Conservation (phyloP, 2,113 vertebrate genomes). For the Hyaena hyaena region DNA sequence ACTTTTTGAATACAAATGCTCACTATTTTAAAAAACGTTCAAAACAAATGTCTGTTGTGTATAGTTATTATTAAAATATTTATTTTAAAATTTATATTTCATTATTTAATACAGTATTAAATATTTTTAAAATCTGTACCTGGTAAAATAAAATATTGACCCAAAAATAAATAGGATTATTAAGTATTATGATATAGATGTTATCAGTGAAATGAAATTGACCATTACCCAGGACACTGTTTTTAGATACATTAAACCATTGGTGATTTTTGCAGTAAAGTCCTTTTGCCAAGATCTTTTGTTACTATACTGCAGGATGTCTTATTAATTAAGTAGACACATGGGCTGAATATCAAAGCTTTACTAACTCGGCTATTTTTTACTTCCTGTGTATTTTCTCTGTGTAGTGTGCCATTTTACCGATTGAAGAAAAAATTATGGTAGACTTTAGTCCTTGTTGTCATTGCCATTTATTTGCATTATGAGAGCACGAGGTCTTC, state of each 20-base stretch:
- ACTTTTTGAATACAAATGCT: not conserved
- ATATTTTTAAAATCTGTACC: not conserved
- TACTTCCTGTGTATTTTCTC: constrained; percentile 63
- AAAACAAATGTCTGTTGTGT: not conserved
- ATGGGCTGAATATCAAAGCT: constrained; percentile 55
- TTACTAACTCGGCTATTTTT: constrained; percentile 64
- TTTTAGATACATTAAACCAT: constrained; percentile 9
- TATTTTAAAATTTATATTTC: not conserved
- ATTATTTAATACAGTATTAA: not conserved
- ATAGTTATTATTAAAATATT: not conserved
- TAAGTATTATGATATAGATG: not conserved
- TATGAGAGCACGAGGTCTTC: not conserved
- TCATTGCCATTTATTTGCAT: constrained; percentile 63
- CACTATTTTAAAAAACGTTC: not conserved
- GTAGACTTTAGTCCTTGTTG: constrained; percentile 49
- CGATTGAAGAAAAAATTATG: constrained; percentile 62
- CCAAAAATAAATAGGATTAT: not conserved
- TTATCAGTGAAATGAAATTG: constrained; percentile 67
- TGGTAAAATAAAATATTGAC: not conserved
- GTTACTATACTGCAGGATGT: constrained; percentile 35
- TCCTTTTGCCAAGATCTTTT: constrained; percentile 59
- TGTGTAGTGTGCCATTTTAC: constrained; percentile 55
- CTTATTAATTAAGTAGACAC: constrained; percentile 46
- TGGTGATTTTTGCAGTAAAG: constrained; percentile 54
- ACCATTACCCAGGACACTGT: not conserved